Percentiles rank a stretch among this genome's conserved stretches.
phyloP scores from a whole-genome alignment of 2,113 vertebrate genomes.

The Acinonyx jubatus region DNA sequence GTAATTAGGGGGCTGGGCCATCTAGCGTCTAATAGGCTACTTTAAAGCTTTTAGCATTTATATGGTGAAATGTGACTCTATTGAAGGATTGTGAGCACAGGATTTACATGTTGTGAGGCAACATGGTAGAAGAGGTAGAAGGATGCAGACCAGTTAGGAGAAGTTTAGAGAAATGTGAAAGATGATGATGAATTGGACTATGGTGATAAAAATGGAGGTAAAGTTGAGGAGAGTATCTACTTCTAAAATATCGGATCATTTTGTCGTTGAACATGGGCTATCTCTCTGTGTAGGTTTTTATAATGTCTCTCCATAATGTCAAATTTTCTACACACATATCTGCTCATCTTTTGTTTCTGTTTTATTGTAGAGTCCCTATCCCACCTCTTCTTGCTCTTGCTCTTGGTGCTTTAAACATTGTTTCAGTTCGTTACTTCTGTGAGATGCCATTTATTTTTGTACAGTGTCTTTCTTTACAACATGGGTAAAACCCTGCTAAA shows the following conservation, averaged over 20 bases:
- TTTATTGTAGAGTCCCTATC: background rate
- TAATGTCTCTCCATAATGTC: background rate
- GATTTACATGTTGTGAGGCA: background rate
- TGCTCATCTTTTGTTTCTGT: background rate
- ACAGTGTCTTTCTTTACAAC: background rate
- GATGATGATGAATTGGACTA: background rate
- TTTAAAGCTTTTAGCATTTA: background rate
- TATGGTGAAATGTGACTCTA: background rate
- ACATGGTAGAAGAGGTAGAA: background rate
- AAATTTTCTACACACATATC: background rate
- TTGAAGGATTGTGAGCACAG: background rate
- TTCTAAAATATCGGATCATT: background rate
- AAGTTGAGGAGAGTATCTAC: background rate
- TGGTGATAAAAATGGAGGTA: background rate
- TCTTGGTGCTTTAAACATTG: background rate
- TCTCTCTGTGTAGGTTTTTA: background rate
- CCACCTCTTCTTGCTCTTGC: background rate
- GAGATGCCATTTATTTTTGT: background rate
- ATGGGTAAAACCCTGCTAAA: background rate
- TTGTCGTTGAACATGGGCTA: background rate
- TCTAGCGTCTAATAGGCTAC: background rate
- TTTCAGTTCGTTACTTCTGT: background rate
- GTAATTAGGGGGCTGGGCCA: background rate
- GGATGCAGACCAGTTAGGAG: background rate
- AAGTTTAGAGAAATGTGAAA: background rate